These are phyloP conservation scores for Pseudochirops cupreus DNA, from an alignment of 2,797 vertebrate genomes.

Conservation along the genomic window DNA sequence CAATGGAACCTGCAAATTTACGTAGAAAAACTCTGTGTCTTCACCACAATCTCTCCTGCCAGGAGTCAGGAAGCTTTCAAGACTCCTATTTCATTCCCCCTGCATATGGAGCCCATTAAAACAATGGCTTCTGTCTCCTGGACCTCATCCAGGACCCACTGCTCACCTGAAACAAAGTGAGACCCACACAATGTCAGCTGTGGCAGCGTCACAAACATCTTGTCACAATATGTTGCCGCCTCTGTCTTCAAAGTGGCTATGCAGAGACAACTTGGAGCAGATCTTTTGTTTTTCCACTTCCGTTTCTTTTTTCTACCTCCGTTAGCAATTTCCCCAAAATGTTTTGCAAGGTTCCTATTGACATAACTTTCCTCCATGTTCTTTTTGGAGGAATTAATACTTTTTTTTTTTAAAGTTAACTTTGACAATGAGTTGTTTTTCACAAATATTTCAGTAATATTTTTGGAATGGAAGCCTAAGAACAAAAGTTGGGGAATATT, in stretches of 20 bases:
- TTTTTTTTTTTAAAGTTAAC: not conserved
- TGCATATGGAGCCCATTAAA: conserved; percentile 12
- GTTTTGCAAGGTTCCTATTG: not conserved
- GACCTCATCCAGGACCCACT: conserved; percentile 9
- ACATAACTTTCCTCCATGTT: not conserved
- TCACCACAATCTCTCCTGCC: not conserved
- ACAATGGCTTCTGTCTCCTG: not conserved
- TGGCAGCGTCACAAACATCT: not conserved
- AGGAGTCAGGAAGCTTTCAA: not conserved
- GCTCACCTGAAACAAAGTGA: conserved; percentile 14
- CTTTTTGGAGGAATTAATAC: not conserved
- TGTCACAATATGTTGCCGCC: not conserved
- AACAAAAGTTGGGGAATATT: not conserved
- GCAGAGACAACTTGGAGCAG: not conserved
- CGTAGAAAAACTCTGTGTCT: conserved; percentile 1
- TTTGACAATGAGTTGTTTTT: not conserved
- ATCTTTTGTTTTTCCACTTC: not conserved
- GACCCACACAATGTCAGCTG: not conserved
- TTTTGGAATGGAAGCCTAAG: not conserved
- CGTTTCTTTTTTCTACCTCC: not conserved
- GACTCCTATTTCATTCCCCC: conserved; percentile 5
- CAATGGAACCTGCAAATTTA: not conserved
- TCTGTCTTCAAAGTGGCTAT: not conserved
- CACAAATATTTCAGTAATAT: not conserved
- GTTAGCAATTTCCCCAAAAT: not conserved